Percentiles rank a stretch among this genome's conserved stretches.
phyloP scores from a whole-genome alignment of 2,888 invertebrate species.

The Melinaea menophilus region DNA sequence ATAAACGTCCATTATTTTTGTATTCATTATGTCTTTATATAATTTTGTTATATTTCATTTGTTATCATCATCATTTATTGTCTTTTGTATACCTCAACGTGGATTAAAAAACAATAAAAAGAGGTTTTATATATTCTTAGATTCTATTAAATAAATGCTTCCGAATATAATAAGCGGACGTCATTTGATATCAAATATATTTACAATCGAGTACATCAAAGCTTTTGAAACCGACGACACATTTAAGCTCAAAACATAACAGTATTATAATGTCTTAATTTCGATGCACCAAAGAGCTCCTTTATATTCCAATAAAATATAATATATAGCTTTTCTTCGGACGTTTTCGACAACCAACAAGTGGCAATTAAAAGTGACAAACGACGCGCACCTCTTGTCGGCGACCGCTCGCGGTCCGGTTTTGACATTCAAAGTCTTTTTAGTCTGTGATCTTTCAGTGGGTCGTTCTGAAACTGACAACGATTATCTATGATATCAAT shows the following conservation, averaged over 20 bases:
- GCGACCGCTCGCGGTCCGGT: slow-evolving; percentile 49
- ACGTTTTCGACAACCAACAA: slow-evolving; percentile 67
- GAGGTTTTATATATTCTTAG: neutral
- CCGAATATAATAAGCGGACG: slow-evolving; percentile 35
- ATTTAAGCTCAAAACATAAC: slow-evolving; percentile 54
- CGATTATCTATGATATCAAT: neutral
- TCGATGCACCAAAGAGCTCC: slow-evolving; percentile 32
- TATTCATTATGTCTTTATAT: slow-evolving; percentile 53
- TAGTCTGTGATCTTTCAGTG: slow-evolving; percentile 59
- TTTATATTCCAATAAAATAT: slow-evolving; percentile 71
- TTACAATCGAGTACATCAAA: slow-evolving; percentile 28
- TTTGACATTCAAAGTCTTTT: slow-evolving; percentile 50
- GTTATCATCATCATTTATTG: neutral
- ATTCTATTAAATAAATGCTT: neutral
- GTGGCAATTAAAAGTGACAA: slow-evolving; percentile 78
- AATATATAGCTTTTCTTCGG: slow-evolving; percentile 65
- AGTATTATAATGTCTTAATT: slow-evolving; percentile 63
- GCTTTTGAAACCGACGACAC: slow-evolving; percentile 42
- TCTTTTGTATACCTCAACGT: neutral
- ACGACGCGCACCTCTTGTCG: slow-evolving; percentile 63
- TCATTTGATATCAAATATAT: slow-evolving; percentile 44
- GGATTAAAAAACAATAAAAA: neutral
- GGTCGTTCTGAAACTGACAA: slow-evolving; percentile 36
- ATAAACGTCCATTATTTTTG: slow-evolving; percentile 64
- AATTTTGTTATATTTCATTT: slow-evolving; percentile 9